Conservation (phyloP, 2,797 vertebrate genomes). For the Cyclopterus lumpus region DNA sequence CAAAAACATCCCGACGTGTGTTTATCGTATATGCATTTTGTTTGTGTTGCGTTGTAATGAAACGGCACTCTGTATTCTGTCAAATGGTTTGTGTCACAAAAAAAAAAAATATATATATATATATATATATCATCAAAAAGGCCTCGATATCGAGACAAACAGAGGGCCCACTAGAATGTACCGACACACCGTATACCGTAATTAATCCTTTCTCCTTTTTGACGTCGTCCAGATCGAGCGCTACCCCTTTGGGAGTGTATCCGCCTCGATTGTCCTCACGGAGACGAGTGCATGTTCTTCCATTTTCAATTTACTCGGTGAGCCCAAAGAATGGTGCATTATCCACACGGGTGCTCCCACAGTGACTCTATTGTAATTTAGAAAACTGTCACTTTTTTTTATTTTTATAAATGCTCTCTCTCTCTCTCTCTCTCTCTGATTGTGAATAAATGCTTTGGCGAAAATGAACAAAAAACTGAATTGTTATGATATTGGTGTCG, state of each 20-base stretch:
- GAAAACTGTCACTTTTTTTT: constrained; percentile 25
- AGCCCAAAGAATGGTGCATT: constrained; percentile 22
- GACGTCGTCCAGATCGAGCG: constrained; percentile 37
- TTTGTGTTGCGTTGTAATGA: constrained; percentile 26
- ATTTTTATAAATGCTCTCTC: too few species aligned
- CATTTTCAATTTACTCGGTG: constrained; percentile 13
- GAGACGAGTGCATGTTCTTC: constrained; percentile 17
- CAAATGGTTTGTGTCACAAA: not conserved
- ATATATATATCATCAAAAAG: constrained; percentile 21
- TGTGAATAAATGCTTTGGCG: not conserved
- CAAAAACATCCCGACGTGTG: not conserved
- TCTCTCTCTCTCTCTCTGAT: not conserved
- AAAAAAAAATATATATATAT: too few species aligned
- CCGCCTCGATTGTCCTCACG: constrained; percentile 56
- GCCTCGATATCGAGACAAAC: constrained; percentile 24
- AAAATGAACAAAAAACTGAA: constrained; percentile 2
- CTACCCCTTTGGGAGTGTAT: constrained; percentile 40
- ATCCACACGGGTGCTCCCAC: constrained; percentile 4
- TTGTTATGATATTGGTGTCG: constrained; percentile 10
- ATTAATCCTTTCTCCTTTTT: constrained; percentile 52
- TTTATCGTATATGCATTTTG: not conserved
- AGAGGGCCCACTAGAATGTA: constrained; percentile 10
- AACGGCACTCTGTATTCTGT: not conserved
- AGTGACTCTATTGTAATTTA: constrained; percentile 25
- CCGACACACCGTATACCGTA: too few species aligned